Percentiles rank a stretch among this genome's conserved stretches.
phyloP scores from a whole-genome alignment of 2,797 vertebrate genomes.

The Spinibarbus caldwelli region DNA sequence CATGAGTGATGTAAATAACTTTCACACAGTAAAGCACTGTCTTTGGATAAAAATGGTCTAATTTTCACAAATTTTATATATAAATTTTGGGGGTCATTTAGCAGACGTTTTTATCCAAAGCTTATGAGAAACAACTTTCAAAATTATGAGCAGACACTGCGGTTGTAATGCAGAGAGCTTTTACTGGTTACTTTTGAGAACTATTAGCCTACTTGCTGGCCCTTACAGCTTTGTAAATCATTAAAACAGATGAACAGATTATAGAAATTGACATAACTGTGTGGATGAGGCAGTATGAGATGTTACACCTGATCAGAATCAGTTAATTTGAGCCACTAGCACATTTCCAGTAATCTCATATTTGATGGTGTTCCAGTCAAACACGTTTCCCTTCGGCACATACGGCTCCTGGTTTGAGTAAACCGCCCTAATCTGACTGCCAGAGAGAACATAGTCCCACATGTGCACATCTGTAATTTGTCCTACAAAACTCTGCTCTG shows the following conservation, averaged over 20 bases:
- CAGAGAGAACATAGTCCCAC: constrained; percentile 76
- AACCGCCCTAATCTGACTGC: constrained; percentile 62
- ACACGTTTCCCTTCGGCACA: constrained; percentile 61
- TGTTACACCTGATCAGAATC: background rate
- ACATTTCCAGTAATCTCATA: constrained; percentile 70
- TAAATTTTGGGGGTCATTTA: too few species aligned
- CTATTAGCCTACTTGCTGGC: background rate
- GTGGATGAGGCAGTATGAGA: background rate
- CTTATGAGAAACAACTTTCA: too few species aligned
- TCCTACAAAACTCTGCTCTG: constrained; percentile 74
- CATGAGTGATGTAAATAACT: too few species aligned
- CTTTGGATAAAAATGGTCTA: too few species aligned
- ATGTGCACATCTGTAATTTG: constrained; percentile 77
- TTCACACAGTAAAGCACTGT: too few species aligned
- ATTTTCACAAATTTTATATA: too few species aligned
- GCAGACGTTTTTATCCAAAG: too few species aligned
- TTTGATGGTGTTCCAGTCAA: constrained; percentile 73
- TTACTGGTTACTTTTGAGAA: background rate
- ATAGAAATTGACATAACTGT: background rate
- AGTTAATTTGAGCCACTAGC: constrained; percentile 61
- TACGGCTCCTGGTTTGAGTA: constrained; percentile 41
- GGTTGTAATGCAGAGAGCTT: background rate
- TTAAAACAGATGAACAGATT: background rate
- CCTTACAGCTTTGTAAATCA: too few species aligned
- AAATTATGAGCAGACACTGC: background rate